Evolutionary conservation across 2,888 invertebrate species (phyloP).

Genomic region (Noctuana brunneofusca): DNA sequence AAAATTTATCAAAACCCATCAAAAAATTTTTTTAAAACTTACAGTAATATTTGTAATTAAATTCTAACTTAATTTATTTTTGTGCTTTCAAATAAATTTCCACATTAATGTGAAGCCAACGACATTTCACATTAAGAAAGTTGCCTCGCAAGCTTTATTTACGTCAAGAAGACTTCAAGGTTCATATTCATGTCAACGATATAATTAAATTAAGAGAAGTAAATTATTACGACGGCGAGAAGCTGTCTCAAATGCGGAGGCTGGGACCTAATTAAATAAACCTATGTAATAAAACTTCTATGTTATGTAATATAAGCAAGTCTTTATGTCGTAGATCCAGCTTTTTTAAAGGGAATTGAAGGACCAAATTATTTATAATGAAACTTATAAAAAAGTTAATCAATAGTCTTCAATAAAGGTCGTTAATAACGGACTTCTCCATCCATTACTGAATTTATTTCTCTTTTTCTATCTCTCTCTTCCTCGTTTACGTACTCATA

Average conservation of each 20-base stretch:
- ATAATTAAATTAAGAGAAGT: conserved; percentile 25
- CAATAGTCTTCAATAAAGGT: too few species aligned
- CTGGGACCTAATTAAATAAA: conserved; percentile 18
- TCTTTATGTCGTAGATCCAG: neutral
- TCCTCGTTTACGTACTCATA: too few species aligned
- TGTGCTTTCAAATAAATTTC: neutral
- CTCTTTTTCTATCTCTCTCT: too few species aligned
- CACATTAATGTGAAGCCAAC: neutral
- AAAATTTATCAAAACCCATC: too few species aligned
- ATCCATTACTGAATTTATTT: too few species aligned
- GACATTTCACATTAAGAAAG: conserved; percentile 16
- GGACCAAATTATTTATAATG: too few species aligned
- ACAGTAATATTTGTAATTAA: neutral
- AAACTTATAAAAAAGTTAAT: too few species aligned
- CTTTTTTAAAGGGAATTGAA: neutral
- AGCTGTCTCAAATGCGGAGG: conserved; percentile 18
- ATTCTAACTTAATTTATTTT: neutral
- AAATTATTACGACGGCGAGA: conserved; percentile 17
- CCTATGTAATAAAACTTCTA: conserved; percentile 16
- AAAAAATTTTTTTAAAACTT: too few species aligned
- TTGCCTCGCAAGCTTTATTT: conserved; percentile 20
- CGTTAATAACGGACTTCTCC: too few species aligned
- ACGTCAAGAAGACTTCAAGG: conserved; percentile 17
- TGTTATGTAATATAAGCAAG: neutral
- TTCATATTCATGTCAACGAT: conserved; percentile 24